A percentile compares a stretch with the other conserved stretches of the same genome.
Conservation (phyloP, 2,797 vertebrate genomes). For the Mormyrus proboscirostris region DNA sequence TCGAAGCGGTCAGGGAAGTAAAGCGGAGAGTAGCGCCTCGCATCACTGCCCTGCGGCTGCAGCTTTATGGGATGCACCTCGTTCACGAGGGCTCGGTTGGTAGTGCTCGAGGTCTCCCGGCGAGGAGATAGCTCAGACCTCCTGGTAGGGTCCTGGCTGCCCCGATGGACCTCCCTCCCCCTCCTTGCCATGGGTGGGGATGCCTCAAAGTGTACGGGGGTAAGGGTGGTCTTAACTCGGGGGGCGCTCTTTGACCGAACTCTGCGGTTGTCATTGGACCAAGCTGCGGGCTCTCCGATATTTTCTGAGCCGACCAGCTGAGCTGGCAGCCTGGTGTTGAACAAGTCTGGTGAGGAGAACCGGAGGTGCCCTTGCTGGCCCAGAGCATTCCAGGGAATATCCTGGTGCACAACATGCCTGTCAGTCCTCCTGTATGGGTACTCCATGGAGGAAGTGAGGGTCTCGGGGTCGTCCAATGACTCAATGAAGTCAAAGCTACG, state of each 20-base stretch:
- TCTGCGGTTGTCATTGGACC: conserved; percentile 69
- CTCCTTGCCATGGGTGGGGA: conserved; percentile 63
- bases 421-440: conserved; percentile 60
- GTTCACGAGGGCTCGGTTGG: conserved; percentile 69
- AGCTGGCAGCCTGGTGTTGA: conserved; percentile 56
- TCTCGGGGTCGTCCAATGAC: conserved; percentile 69
- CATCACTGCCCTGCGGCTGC: conserved; percentile 81
- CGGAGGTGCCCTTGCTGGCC: conserved; percentile 63
- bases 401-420: conserved; percentile 59
- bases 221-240: conserved; percentile 70
- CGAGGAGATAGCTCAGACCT: conserved; percentile 69
- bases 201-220: conserved; percentile 65
- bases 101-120: conserved; percentile 64
- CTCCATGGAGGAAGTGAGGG: conserved; percentile 63
- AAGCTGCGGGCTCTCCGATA: conserved; percentile 47
- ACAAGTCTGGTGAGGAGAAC: conserved; percentile 68
- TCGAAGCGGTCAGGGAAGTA: conserved; percentile 67
- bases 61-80: conserved; percentile 90
- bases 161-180: conserved; percentile 68
- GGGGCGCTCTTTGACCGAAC: conserved; percentile 86
- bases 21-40: conserved; percentile 74
- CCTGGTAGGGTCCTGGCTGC: conserved; percentile 60
- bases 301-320: conserved; percentile 56
- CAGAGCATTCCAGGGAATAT: conserved; percentile 60
- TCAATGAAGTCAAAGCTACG: conserved; percentile 77